phyloP scores from a whole-genome alignment of 2,888 invertebrate species.

The Sthenelais limicola region DNA sequence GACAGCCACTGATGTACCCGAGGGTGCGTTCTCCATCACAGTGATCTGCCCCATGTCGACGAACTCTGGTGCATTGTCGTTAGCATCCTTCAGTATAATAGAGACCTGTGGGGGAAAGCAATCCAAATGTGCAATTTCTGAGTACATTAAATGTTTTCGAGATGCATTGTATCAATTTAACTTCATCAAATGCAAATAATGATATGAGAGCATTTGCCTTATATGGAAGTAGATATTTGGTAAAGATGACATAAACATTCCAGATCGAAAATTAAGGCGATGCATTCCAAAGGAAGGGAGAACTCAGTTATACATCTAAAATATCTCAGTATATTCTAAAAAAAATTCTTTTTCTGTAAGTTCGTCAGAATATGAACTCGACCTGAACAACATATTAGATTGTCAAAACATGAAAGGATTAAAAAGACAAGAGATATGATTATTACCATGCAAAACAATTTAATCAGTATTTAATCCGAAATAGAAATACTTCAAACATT shows the following conservation, averaged over 20 bases:
- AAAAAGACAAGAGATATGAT: too few relatives aligned
- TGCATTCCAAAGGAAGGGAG: too few relatives aligned
- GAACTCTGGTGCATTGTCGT: slow-evolving; percentile 90
- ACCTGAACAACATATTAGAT: too few relatives aligned
- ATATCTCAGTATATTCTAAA: not conserved
- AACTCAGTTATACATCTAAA: not conserved
- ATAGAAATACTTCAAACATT: too few relatives aligned
- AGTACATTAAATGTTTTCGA: not conserved
- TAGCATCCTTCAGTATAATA: slow-evolving; percentile 46
- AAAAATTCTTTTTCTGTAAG: not conserved
- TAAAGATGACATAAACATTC: not conserved
- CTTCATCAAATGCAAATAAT: too few relatives aligned
- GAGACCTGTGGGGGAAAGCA: slow-evolving; percentile 41
- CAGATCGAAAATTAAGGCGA: too few relatives aligned
- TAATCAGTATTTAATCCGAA: too few relatives aligned
- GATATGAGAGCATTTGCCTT: not conserved
- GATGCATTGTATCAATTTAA: too few relatives aligned
- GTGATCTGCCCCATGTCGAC: slow-evolving; percentile 84
- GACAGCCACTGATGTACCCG: slow-evolving; percentile 89
- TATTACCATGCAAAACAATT: too few relatives aligned
- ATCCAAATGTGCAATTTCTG: too few relatives aligned
- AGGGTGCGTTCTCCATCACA: slow-evolving; percentile 76
- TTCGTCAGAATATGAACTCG: too few relatives aligned
- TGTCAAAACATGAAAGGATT: too few relatives aligned
- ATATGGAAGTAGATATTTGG: not conserved